A percentile compares a stretch with the other conserved stretches of the same genome.
phyloP scores from a whole-genome alignment of 1,140 invertebrate species.

The Ganaspis sp. region DNA sequence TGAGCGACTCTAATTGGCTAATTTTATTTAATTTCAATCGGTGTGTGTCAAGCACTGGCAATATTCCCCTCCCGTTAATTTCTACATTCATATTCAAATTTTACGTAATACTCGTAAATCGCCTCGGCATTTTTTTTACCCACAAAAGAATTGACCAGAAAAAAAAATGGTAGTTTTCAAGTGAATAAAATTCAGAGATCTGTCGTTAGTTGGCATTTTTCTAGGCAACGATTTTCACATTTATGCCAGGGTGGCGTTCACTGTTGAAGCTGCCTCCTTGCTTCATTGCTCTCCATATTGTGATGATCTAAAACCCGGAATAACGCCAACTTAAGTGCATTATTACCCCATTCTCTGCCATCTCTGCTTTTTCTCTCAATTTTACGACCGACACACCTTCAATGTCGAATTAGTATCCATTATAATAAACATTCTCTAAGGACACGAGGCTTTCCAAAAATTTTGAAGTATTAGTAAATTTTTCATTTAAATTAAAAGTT shows the following conservation, averaged over 20 bases:
- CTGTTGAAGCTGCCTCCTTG: background rate
- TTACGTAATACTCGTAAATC: background rate
- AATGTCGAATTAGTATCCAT: constrained; percentile 12
- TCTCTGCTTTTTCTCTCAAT: background rate
- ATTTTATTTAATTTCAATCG: background rate
- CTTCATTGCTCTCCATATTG: constrained; percentile 20
- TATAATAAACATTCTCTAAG: constrained; percentile 2
- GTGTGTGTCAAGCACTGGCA: background rate
- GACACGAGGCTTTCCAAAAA: too few relatives aligned
- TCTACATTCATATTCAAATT: constrained; percentile 3
- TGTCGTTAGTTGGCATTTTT: background rate
- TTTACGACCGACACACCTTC: background rate
- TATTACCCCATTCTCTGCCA: constrained; percentile 7
- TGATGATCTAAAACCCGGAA: constrained; percentile 30
- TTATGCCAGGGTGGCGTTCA: background rate
- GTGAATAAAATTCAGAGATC: constrained; percentile 26
- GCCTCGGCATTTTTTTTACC: background rate
- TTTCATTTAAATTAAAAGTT: too few relatives aligned
- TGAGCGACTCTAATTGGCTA: background rate
- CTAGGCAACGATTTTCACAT: constrained; percentile 21
- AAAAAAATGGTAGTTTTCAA: background rate
- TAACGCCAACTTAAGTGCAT: constrained; percentile 16
- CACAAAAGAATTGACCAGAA: background rate
- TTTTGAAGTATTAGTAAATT: too few relatives aligned
- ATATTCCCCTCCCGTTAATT: background rate